Evolutionary conservation across 2,888 invertebrate species (phyloP).

Genomic region (Luperina nickerlii): DNA sequence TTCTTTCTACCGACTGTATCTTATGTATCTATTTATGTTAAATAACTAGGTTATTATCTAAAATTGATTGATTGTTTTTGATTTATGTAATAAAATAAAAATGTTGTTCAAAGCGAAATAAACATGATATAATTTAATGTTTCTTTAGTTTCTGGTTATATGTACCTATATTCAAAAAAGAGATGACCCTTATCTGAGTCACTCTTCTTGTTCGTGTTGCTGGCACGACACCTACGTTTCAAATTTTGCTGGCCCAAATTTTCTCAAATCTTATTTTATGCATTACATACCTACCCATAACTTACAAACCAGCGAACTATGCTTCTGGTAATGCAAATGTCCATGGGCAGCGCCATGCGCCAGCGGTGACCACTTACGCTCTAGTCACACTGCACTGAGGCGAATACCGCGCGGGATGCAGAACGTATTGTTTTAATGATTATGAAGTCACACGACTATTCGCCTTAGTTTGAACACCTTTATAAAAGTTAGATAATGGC

Average conservation of each 20-base stretch:
- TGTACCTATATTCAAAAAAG: not conserved
- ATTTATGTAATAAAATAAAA: slow-evolving; percentile 3
- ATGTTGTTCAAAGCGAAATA: not conserved
- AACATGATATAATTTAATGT: slow-evolving; percentile 7
- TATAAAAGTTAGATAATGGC: not conserved
- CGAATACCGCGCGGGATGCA: too few species aligned
- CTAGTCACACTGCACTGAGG: too few species aligned
- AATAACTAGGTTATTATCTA: not conserved
- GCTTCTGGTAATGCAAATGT: not conserved
- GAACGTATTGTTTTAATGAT: not conserved
- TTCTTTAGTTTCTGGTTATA: slow-evolving; percentile 7
- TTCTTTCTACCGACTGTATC: not conserved
- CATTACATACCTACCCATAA: not conserved
- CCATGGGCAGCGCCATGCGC: not conserved
- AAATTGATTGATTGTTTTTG: not conserved
- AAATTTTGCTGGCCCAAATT: not conserved
- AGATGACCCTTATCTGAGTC: not conserved
- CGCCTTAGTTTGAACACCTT: not conserved
- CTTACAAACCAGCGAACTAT: slow-evolving; percentile 21
- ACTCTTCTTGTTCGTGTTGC: not conserved
- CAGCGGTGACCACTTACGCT: not conserved
- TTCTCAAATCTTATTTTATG: not conserved
- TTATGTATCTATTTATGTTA: not conserved
- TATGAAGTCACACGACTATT: not conserved
- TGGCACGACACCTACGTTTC: not conserved